Evolutionary conservation across 2,888 invertebrate species (phyloP).

Genomic region (Stenchaetothrips biformis): DNA sequence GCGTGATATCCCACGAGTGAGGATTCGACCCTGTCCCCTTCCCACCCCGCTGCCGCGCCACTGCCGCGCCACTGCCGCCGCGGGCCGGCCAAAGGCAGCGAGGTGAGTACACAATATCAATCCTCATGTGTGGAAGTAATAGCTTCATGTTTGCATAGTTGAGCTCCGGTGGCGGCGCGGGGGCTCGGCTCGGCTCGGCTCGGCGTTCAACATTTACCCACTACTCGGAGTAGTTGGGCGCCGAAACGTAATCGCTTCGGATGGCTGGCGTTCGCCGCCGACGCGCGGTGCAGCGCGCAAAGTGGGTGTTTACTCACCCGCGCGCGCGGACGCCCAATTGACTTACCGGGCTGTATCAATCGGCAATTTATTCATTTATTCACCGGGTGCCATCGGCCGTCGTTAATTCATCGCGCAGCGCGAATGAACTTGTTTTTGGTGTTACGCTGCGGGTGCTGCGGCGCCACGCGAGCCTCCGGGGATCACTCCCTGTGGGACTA

Average conservation of each 20-base stretch:
- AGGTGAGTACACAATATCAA: neutral
- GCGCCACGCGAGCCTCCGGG: neutral
- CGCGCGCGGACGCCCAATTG: too few species aligned
- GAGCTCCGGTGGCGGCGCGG: neutral
- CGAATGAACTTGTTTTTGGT: neutral
- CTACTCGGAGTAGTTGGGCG: neutral
- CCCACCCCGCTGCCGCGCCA: neutral
- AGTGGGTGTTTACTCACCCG: too few species aligned
- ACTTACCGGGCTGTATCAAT: too few species aligned
- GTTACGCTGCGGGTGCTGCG: neutral
- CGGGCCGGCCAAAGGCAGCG: neutral
- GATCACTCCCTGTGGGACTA: neutral
- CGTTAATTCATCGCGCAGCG: too few species aligned
- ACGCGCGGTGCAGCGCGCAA: too few species aligned
- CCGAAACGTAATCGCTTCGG: neutral
- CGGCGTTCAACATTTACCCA: neutral
- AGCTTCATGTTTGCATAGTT: neutral
- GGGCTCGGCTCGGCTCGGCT: neutral
- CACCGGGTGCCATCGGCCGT: too few species aligned
- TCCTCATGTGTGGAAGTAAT: constrained; percentile 1
- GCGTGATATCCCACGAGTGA: neutral
- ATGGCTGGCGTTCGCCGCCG: too few species aligned
- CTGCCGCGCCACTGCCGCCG: neutral
- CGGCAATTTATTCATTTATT: too few species aligned
- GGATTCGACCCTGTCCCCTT: too few species aligned